phyloP scores from a whole-genome alignment of 2,797 vertebrate genomes.

The Phoxinus dragarum region DNA sequence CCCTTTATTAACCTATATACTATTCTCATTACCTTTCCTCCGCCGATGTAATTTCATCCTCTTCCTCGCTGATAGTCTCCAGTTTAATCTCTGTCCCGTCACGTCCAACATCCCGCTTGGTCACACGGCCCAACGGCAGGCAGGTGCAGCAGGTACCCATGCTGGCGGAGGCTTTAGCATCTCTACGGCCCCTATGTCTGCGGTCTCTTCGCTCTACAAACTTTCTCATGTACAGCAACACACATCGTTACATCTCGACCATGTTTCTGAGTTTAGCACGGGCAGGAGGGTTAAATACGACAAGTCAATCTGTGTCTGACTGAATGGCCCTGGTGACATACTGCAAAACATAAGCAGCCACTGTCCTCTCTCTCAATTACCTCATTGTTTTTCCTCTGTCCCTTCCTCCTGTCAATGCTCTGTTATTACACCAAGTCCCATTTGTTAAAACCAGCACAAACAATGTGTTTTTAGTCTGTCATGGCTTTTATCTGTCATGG shows the following conservation, averaged over 20 bases:
- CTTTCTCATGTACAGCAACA: constrained; percentile 67
- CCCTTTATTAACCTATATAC: neutral
- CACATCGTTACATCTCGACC: constrained; percentile 64
- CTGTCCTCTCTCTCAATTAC: constrained; percentile 72
- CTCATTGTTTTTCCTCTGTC: constrained; percentile 69
- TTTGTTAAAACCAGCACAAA: constrained; percentile 63
- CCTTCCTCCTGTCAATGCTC: constrained; percentile 63
- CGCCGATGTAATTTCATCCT: constrained; percentile 58
- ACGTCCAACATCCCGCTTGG: constrained; percentile 52
- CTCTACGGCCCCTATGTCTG: constrained; percentile 51
- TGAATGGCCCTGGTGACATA: constrained; percentile 71
- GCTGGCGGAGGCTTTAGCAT: constrained; percentile 59
- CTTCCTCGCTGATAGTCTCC: constrained; percentile 65
- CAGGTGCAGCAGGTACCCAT: constrained; percentile 75
- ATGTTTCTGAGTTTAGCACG: constrained; percentile 67
- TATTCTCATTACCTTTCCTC: constrained; percentile 72
- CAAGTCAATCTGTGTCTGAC: constrained; percentile 70
- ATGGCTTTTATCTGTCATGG: constrained; percentile 64
- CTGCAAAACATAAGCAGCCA: constrained; percentile 73
- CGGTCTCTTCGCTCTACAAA: constrained; percentile 40
- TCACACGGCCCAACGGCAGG: constrained; percentile 60
- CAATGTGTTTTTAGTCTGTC: constrained; percentile 68
- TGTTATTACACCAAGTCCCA: constrained; percentile 62
- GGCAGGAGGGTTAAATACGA: constrained; percentile 74
- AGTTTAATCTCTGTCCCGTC: constrained; percentile 54